These are phyloP conservation scores for Hyperoodon ampullatus DNA, from an alignment of 2,113 vertebrate species.

Conservation along the genomic window DNA sequence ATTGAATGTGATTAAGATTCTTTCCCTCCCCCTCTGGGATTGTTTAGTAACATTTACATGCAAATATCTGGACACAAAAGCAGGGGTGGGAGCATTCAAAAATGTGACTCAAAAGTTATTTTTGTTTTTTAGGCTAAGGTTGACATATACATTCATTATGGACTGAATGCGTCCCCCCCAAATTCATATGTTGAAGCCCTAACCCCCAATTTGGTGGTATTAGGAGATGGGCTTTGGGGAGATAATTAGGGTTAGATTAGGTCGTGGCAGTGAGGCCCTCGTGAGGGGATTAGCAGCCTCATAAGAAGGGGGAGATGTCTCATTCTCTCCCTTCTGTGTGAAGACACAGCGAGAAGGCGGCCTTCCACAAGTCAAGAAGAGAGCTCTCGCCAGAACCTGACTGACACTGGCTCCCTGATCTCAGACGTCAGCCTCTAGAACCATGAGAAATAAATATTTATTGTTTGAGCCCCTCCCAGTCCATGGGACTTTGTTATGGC, in stretches of 20 bases:
- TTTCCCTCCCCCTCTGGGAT: background rate
- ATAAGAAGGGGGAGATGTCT: background rate
- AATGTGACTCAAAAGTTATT: background rate
- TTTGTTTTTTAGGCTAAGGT: background rate
- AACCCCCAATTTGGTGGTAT: no score
- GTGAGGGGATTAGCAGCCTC: background rate
- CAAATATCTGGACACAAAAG: background rate
- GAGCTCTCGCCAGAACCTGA: background rate
- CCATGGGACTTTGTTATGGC: background rate
- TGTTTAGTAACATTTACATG: background rate
- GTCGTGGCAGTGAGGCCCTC: background rate
- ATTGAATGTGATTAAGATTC: background rate
- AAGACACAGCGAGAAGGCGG: background rate
- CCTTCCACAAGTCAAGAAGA: fast-evolving
- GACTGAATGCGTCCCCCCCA: background rate
- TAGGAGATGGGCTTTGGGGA: background rate
- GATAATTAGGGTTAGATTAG: background rate
- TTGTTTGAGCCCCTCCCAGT: background rate
- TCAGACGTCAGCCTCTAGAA: background rate
- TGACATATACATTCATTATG: background rate
- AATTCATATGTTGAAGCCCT: no score
- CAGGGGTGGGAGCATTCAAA: background rate
- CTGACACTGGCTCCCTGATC: background rate
- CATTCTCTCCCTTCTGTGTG: background rate
- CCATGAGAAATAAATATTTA: background rate